phyloP scores from a whole-genome alignment of 2,113 vertebrate genomes.

The Chelonoidis abingdonii region DNA sequence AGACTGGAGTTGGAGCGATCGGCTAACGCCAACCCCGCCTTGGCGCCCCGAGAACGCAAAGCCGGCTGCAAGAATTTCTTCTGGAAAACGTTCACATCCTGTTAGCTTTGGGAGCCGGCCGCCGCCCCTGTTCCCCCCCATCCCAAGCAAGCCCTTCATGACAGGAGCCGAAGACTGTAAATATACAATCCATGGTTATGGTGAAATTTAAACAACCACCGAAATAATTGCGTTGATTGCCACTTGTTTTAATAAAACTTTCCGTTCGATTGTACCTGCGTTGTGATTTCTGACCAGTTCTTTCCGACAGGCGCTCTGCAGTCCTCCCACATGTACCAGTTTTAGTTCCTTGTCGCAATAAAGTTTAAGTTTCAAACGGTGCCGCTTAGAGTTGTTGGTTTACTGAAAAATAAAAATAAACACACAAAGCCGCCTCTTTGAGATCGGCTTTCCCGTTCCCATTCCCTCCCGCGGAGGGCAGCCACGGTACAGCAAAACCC shows the following conservation, averaged over 20 bases:
- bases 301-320: conserved; percentile 49
- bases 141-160: conserved; percentile 70
- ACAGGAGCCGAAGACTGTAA: conserved; percentile 82
- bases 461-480: not conserved
- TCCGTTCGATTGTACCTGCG: conserved; percentile 76
- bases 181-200: conserved; percentile 83
- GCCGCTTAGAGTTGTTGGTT: conserved; percentile 46
- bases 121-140: conserved; percentile 22
- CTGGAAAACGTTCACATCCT: conserved; percentile 99
- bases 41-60: conserved; percentile 95
- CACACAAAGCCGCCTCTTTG: not conserved
- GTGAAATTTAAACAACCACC: conserved; percentile 73
- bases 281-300: conserved; percentile 74
- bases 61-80: conserved; percentile 99
- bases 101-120: conserved; percentile 81
- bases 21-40: conserved; percentile 85
- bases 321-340: conserved; percentile 77
- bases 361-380: conserved; percentile 81
- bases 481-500: not conserved
- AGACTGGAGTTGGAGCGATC: conserved; percentile 91
- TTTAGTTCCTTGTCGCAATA: conserved; percentile 85
- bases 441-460: not conserved
- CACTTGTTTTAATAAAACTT: conserved; percentile 79
- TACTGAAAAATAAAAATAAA: conserved; percentile 48
- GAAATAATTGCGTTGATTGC: conserved; percentile 58